A percentile compares a stretch with the other conserved stretches of the same genome.
Conservation (phyloP, 1,140 invertebrate genomes). For the Paralvinella palmiformis region DNA sequence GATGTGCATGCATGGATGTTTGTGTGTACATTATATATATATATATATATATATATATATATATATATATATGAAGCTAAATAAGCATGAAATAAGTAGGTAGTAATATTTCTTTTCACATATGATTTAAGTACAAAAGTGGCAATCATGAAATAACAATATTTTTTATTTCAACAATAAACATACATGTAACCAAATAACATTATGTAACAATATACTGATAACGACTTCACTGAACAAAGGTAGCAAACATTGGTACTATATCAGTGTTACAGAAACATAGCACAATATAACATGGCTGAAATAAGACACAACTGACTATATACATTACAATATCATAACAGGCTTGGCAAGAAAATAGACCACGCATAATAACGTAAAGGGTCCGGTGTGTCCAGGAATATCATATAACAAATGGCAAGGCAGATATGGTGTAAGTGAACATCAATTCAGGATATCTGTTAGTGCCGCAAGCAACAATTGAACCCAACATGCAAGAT, state of each 20-base stretch:
- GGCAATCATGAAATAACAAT: background rate
- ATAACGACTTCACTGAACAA: background rate
- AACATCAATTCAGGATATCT: too few species aligned
- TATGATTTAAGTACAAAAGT: background rate
- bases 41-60: background rate
- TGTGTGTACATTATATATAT: background rate
- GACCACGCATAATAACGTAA: too few species aligned
- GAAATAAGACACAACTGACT: too few species aligned
- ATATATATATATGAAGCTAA: background rate
- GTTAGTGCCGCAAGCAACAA: too few species aligned
- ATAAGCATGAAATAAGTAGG: background rate
- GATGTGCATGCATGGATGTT: background rate
- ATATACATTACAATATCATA: too few species aligned
- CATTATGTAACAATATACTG: background rate
- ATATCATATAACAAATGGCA: too few species aligned
- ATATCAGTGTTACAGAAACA: too few species aligned
- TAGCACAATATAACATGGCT: too few species aligned
- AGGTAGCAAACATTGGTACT: background rate
- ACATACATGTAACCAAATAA: background rate
- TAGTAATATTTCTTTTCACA: background rate
- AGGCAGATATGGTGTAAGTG: too few species aligned
- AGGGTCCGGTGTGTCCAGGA: too few species aligned
- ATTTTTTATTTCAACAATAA: background rate
- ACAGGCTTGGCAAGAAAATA: too few species aligned
- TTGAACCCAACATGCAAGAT: too few species aligned